Evolutionary conservation across 37 sponge, comb jelly and placozoan genomes (phyloP), one percentile per base, ranked within the genome.

Genomic region (Oopsacas minuta): DNA sequence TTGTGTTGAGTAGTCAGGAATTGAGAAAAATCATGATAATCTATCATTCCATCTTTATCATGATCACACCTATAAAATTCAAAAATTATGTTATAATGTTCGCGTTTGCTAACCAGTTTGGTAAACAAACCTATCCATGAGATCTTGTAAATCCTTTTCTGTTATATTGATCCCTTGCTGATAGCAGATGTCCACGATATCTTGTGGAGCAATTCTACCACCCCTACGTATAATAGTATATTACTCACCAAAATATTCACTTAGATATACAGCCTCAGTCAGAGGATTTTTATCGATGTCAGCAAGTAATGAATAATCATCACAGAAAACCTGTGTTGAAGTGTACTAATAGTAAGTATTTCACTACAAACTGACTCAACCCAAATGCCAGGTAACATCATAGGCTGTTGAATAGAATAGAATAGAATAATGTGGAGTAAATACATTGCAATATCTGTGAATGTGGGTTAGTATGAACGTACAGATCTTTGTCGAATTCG

Each of bases 11-110:
- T 89, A 22, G 87, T 85, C 81, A 94, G 85, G 46, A 86, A 53
- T n/a, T 85, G 85, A 10, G 90, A 88, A 83, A 94, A 90, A 83
- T 94, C 93, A 83, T 90, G 88, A 38, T 94, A 94, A 84, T 94
- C 91, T 37, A 94, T 91, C 86, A 82, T 42, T 20, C 91, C 95
- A 52, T 87, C 90, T 37, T 89, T 85, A 38, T 87, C 91, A 35
- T 42, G 87, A 39, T 85, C 89, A 85, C 88, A 91, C 39, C 91
- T 91, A 38, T 22, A 17, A 25, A 81, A 38, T 86, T 25, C 3
- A 3, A 0, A 82, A 32, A 39, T 37, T 1, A 1, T 22, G 23
- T 30, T 38, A 42, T 0, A 0, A 32, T 52, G 52, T 30, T 84
- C 38, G 0, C 81, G 0, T 81, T 1, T 36, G n/a, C n/a, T 35